Conservation (phyloP, 2,797 vertebrate species). For the Sciaenops ocellatus region DNA sequence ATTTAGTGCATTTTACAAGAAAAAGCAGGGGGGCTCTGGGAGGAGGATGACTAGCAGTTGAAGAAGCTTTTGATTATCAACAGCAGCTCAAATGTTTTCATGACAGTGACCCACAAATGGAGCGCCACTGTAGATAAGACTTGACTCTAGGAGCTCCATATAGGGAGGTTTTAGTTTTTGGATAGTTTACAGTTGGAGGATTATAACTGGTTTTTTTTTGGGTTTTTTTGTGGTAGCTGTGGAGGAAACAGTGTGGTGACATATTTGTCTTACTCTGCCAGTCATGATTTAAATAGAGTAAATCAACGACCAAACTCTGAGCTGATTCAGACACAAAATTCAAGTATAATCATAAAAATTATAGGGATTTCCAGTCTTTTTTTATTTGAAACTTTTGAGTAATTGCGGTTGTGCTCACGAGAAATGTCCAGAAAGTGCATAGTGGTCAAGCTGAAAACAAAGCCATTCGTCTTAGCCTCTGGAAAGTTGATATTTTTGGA, state of each 20-base stretch:
- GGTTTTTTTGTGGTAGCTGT: not conserved
- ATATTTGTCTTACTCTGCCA: not conserved
- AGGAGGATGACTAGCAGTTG: slow-evolving; percentile 25
- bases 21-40: too few species aligned
- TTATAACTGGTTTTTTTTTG: not conserved
- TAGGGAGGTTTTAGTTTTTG: slow-evolving; percentile 31
- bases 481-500: slow-evolving; percentile 18
- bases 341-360: not conserved
- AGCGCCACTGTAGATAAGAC: slow-evolving; percentile 59
- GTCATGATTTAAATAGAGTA: not conserved
- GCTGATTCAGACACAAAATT: not conserved
- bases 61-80: slow-evolving; percentile 62
- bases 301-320: not conserved
- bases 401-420: not conserved
- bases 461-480: not conserved
- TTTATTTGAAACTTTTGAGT: not conserved
- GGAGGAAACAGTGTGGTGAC: not conserved
- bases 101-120: slow-evolving; percentile 63
- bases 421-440: slow-evolving; percentile 14
- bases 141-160: slow-evolving; percentile 29
- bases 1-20: not conserved
- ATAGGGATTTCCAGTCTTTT: not conserved
- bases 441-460: slow-evolving; percentile 22
- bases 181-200: slow-evolving; percentile 9
- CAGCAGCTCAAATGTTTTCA: slow-evolving; percentile 65